Conservation (phyloP, 64 coral and sea anemone genomes). For the Dendronephthya gigantea region DNA sequence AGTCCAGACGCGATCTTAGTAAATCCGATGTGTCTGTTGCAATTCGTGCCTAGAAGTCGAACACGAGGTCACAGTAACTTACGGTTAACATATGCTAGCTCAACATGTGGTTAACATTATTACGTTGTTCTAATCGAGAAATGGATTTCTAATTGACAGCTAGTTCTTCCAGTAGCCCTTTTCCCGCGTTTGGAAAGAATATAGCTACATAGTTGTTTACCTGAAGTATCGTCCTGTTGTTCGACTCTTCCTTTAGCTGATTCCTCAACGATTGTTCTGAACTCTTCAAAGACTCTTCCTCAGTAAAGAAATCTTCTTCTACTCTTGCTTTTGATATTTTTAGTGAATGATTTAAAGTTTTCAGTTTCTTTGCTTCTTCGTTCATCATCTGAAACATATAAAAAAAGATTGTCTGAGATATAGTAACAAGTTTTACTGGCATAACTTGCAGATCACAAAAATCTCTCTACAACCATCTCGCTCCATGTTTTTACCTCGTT, state of each 20-base stretch:
- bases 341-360: slow-evolving; percentile 40
- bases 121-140: no score
- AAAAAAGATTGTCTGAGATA: neutral
- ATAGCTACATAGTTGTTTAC: slow-evolving; percentile 29
- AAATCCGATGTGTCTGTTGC: slow-evolving; percentile 58
- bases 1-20: slow-evolving; percentile 52
- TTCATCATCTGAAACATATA: slow-evolving; percentile 45
- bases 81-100: no score
- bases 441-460: no score
- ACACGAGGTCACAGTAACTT: neutral
- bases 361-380: slow-evolving; percentile 71
- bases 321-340: neutral
- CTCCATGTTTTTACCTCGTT: no score
- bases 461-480: no score
- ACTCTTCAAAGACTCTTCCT: slow-evolving; percentile 66
- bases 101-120: no score
- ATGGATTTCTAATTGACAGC: no score
- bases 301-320: slow-evolving; percentile 51
- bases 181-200: no score
- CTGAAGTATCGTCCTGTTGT: slow-evolving; percentile 71
- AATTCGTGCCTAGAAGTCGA: slow-evolving; percentile 51
- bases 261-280: slow-evolving; percentile 67
- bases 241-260: slow-evolving; percentile 74
- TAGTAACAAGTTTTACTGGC: no score
- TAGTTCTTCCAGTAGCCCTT: no score